phyloP scores from a whole-genome alignment of 2,797 vertebrate genomes.

The Sebastes steindachneri region DNA sequence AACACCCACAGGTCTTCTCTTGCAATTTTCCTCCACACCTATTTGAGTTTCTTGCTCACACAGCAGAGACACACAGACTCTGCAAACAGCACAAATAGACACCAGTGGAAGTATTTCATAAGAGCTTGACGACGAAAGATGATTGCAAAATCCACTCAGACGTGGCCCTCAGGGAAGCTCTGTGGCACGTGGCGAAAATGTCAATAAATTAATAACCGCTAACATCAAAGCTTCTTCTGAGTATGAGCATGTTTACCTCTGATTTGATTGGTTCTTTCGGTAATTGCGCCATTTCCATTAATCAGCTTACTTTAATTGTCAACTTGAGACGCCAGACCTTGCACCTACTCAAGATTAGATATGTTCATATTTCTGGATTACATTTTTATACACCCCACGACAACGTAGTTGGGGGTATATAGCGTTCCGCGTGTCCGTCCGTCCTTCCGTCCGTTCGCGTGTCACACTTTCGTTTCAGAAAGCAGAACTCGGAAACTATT shows the following conservation, averaged over 20 bases:
- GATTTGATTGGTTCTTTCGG: neutral
- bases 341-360: neutral
- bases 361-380: neutral
- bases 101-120: conserved; percentile 1
- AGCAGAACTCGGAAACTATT: too few relatives aligned
- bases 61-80: conserved; percentile 4
- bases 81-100: conserved; percentile 14
- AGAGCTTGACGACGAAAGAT: conserved; percentile 1
- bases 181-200: neutral
- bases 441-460: too few relatives aligned
- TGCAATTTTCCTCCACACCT: conserved; percentile 13
- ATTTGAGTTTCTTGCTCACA: conserved; percentile 1
- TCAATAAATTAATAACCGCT: neutral
- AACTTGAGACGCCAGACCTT: neutral
- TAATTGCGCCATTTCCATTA: neutral
- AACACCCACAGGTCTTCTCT: conserved; percentile 6
- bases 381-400: neutral
- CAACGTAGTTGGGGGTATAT: too few relatives aligned
- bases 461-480: too few relatives aligned
- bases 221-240: neutral
- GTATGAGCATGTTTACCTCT: neutral
- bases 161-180: neutral
- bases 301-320: neutral
- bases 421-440: too few relatives aligned
- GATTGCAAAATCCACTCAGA: conserved; percentile 10